Percentiles rank a stretch among this genome's conserved stretches.
phyloP scores from a whole-genome alignment of 2,113 vertebrate genomes.

The Odontophorus gujanensis region DNA sequence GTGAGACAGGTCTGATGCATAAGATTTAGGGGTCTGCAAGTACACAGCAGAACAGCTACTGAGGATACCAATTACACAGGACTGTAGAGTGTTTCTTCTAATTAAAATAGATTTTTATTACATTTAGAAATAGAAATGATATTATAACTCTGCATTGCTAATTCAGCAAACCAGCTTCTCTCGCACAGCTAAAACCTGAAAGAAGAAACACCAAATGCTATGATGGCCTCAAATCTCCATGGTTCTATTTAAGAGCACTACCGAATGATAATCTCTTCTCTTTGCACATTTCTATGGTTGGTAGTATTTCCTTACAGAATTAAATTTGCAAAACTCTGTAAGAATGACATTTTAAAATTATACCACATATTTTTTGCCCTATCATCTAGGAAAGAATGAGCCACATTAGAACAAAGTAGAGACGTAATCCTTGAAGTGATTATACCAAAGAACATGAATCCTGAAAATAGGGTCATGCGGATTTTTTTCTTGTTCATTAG shows the following conservation, averaged over 20 bases:
- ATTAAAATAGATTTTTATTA: conserved; percentile 55
- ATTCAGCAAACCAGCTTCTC: background rate
- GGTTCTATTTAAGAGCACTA: background rate
- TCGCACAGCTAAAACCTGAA: background rate
- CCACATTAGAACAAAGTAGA: conserved; percentile 28
- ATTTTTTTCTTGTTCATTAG: conserved; percentile 69
- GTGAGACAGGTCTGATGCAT: background rate
- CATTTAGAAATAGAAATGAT: conserved; percentile 16
- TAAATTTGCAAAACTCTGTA: background rate
- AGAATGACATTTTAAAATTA: background rate
- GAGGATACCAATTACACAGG: background rate
- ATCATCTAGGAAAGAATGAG: conserved; percentile 27
- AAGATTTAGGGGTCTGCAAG: conserved; percentile 37
- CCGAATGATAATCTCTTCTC: background rate
- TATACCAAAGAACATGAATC: conserved; percentile 52
- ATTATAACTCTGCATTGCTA: background rate
- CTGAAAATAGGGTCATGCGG: conserved; percentile 56
- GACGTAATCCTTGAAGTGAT: conserved; percentile 57
- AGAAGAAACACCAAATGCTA: background rate
- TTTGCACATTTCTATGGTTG: background rate
- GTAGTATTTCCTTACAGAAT: background rate
- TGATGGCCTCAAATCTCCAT: background rate
- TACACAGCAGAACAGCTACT: background rate
- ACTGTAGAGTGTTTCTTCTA: background rate
- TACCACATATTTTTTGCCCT: background rate